Evolutionary conservation across 2,113 vertebrate species (phyloP), one percentile per base, ranked within the genome.

Genomic region (Suncus etruscus): DNA sequence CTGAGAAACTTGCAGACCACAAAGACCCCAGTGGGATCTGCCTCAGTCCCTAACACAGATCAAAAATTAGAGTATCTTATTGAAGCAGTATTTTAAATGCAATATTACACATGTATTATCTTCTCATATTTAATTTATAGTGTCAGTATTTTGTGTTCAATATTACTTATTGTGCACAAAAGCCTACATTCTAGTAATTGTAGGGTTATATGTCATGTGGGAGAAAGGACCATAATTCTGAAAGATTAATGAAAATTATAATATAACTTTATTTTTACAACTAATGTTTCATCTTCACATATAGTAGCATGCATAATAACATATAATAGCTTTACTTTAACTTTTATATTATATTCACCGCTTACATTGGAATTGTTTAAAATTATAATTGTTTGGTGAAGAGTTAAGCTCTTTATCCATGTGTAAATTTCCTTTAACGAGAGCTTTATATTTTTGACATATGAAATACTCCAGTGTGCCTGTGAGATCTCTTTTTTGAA

Each of bases 81-180:
- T 79, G 45, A 94, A 39, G 81, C 47, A 92, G 24, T 92, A 87
- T 95, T 92, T 76, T 78, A 85, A 87, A 39, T 91, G 31, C 95
- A 54, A 39, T 11, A 50, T 20, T 39, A 39, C 27, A 58, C 91
- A 22, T 54, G 8, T 69, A 75, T 93, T 77, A 81, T 88, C 29
- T 81, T 83, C 94, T 92, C 89, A 92, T 85, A 91, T 89, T 93
- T 96, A 91, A 90, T 85, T 32, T 82, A 82, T n/a, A 24, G 45
- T 14, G 48, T 12, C 16, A 82, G n/a, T 65, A n/a, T 80, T 29
- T 25, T 80, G 31, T 88, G 24, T 84, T 83, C 9, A 77, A 85
- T 29, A 81, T 91, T 65, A 91, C 20, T 11, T 47, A 8, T n/a
- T 86, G 9, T 45, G 73, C 61, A 15, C 58, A 47, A 54, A 1